Percentiles rank a stretch among this genome's conserved stretches.
Conservation (phyloP, 35 echinoderm and acorn worm species). For the Patiria miniata region DNA sequence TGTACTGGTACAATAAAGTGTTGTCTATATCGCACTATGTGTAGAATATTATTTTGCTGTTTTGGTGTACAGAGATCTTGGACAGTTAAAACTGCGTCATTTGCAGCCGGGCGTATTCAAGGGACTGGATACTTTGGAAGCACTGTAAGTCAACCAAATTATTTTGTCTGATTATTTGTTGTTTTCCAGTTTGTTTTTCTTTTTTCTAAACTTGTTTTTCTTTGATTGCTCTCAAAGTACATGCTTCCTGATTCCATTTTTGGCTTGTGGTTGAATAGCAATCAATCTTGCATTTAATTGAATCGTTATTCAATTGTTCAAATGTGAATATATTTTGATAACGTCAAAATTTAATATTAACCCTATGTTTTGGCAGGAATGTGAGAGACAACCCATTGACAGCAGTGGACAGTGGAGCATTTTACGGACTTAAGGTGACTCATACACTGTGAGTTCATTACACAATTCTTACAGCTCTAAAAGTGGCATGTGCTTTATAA, state of each 20-base stretch:
- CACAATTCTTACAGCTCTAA: not conserved
- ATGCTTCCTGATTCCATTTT: not conserved
- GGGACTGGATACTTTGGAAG: constrained; percentile 32
- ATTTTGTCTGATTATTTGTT: not conserved
- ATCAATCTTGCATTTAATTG: not conserved
- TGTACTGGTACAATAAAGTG: no score
- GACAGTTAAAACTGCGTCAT: constrained; percentile 1
- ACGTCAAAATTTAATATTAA: no score
- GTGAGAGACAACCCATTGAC: constrained; percentile 39
- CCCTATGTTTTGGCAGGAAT: constrained; percentile 19
- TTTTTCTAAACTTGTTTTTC: no score
- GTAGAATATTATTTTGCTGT: not conserved
- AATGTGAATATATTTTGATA: no score
- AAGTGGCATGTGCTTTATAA: not conserved
- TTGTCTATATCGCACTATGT: no score
- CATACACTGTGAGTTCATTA: constrained; percentile 45
- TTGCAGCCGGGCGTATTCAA: constrained; percentile 33
- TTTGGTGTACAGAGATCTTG: constrained; percentile 36
- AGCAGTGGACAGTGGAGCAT: constrained; percentile 45
- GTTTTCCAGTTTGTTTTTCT: no score
- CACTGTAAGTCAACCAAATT: constrained; percentile 52
- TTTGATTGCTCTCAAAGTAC: not conserved
- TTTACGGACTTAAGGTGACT: constrained; percentile 38
- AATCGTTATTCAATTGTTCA: constrained; percentile 15
- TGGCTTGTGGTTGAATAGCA: not conserved